phyloP scores from a whole-genome alignment of 2,888 invertebrate species.

The Polia nebulosa region DNA sequence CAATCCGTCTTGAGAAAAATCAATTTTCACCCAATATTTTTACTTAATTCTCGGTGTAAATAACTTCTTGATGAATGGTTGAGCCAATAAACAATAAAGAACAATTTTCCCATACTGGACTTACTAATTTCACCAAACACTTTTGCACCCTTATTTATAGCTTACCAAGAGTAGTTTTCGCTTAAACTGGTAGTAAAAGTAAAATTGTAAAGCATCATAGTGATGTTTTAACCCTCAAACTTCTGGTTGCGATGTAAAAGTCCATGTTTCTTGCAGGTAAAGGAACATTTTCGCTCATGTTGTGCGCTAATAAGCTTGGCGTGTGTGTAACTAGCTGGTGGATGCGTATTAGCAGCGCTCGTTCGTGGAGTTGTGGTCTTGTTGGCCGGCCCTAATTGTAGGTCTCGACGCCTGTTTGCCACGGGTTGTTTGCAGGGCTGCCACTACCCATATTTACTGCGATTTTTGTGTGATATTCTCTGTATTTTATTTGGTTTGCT shows the following conservation, averaged over 20 bases:
- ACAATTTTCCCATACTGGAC: constrained; percentile 78
- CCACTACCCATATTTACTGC: constrained; percentile 55
- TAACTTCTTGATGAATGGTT: constrained; percentile 80
- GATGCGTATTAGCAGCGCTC: constrained; percentile 85
- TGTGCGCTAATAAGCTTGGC: constrained; percentile 61
- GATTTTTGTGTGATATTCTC: neutral
- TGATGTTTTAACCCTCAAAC: constrained; percentile 76
- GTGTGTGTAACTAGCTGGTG: constrained; percentile 83
- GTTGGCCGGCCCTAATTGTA: constrained; percentile 88
- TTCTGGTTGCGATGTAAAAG: constrained; percentile 58
- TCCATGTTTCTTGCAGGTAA: constrained; percentile 57
- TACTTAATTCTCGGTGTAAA: constrained; percentile 77
- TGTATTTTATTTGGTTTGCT: constrained; percentile 12
- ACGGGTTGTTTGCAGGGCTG: constrained; percentile 81
- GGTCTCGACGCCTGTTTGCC: constrained; percentile 88
- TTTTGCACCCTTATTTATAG: constrained; percentile 25
- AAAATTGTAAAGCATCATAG: constrained; percentile 72
- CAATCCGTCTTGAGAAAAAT: constrained; percentile 71
- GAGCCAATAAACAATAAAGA: constrained; percentile 87
- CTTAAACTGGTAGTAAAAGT: constrained; percentile 47
- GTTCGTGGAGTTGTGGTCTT: constrained; percentile 75
- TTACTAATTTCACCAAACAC: constrained; percentile 40
- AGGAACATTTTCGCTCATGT: constrained; percentile 60
- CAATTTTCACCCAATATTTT: constrained; percentile 85
- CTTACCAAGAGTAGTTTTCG: constrained; percentile 57